Conservation (phyloP, 2,888 invertebrate species). For the Graphium colonna region DNA sequence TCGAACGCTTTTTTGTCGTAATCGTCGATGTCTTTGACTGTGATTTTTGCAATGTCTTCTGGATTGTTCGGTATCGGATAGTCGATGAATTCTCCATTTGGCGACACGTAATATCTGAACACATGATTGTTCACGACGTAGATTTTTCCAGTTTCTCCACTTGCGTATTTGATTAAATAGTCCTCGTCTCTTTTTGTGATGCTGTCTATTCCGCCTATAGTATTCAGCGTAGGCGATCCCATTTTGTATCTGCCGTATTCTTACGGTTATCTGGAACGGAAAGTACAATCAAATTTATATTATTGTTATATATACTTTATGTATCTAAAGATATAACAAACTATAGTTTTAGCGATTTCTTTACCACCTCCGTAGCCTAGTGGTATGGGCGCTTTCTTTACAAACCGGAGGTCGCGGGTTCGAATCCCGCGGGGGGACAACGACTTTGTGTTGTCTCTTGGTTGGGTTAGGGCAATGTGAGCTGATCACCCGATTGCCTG, state of each 20-base stretch:
- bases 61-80: constrained; percentile 57
- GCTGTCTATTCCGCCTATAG: constrained; percentile 41
- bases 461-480: too few species aligned
- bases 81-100: constrained; percentile 52
- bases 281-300: neutral
- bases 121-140: constrained; percentile 62
- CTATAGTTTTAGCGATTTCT: too few species aligned
- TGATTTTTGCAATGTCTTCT: constrained; percentile 56
- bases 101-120: constrained; percentile 64
- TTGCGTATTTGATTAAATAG: constrained; percentile 49
- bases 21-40: constrained; percentile 46
- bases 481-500: too few species aligned
- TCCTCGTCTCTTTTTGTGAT: constrained; percentile 48
- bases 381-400: too few species aligned
- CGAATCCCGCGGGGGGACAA: too few species aligned
- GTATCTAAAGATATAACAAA: too few species aligned
- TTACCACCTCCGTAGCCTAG: neutral
- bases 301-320: too few species aligned
- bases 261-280: neutral
- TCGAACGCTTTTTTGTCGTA: constrained; percentile 52
- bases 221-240: neutral
- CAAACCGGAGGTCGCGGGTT: too few species aligned
- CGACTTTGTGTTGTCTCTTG: too few species aligned
- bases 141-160: constrained; percentile 52
- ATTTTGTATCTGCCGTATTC: constrained; percentile 2